Evolutionary conservation across 2,113 vertebrate species (phyloP), one percentile per base, ranked within the genome.

Genomic region (Zapus hudsonius): DNA sequence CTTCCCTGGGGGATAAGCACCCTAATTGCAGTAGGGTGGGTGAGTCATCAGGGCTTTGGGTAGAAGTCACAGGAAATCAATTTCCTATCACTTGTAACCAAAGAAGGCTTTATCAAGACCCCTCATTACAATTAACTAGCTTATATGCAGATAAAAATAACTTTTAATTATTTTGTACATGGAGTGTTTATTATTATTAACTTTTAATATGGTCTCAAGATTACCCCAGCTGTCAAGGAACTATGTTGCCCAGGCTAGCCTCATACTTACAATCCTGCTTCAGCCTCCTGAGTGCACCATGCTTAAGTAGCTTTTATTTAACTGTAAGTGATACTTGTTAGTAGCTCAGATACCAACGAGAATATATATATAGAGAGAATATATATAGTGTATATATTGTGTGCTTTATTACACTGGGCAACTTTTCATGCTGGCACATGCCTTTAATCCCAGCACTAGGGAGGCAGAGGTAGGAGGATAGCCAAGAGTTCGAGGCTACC

Each of bases 241-340:
- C 40, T 74, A 74, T 74, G 40, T 44, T 44, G 42, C 27, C 19
- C 52, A 52, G 44, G 33, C 44, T 57, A 2, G 33, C 57, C n/a
- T 59, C n/a, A 38, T 36, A 25, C 5, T 59, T 22, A 59, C 13
- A 22, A 20, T 22, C 52, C 22, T 78, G 52, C 76, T 33, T 79
- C 76, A 79, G n/a, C 6, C 52, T 78, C 47, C 47, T 47, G 47
- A 47, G 47, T 47, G 47, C 47, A n/a, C n/a, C n/a, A n/a, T n/a
- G n/a, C n/a, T n/a, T n/a, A n/a, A n/a, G n/a, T n/a, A 96, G 97
- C 96, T 97, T 98, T 96, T 96, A 96, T 97, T 97, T 97, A 97
- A 97, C 96, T 97, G 94, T 95, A 97, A 97, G 95, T 96, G 96
- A 92, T 94, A 95, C 94, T 96, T 94, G 91, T 96, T 94, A 97